These are phyloP conservation scores for Rhinolophus sinicus DNA, from an alignment of 2,113 vertebrate genomes.

Conservation along the genomic window DNA sequence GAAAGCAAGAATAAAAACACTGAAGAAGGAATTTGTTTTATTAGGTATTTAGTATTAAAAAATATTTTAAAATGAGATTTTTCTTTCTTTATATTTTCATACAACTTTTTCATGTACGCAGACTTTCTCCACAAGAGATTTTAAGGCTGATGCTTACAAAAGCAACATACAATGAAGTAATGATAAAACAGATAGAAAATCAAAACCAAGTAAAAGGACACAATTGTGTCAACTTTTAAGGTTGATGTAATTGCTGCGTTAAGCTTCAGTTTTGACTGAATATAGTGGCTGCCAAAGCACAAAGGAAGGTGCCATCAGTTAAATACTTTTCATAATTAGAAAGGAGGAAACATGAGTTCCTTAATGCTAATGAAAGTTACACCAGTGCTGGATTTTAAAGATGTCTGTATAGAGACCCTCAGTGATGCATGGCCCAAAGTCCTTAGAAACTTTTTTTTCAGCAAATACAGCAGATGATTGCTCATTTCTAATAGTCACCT, in stretches of 20 bases:
- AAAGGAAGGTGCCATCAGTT: not conserved
- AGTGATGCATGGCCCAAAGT: not conserved
- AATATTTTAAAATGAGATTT: constrained; percentile 21
- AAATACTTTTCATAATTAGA: not conserved
- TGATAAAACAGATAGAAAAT: not conserved
- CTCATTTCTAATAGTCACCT: not conserved
- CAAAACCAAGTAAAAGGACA: constrained; percentile 35
- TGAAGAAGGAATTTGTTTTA: not conserved
- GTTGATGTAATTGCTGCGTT: not conserved
- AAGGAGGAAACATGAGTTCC: not conserved
- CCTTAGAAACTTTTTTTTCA: not conserved
- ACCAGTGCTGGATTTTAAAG: not conserved
- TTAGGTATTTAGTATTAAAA: constrained; percentile 33
- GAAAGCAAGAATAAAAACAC: constrained; percentile 31
- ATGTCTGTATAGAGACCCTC: too few species aligned
- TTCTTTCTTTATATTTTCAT: constrained; percentile 22
- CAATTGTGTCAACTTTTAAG: not conserved
- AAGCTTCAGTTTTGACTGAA: not conserved
- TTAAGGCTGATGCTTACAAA: not conserved
- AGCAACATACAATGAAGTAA: not conserved
- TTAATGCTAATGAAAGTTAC: not conserved
- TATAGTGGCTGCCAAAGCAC: not conserved
- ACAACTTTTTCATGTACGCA: not conserved
- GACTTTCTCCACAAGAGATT: not conserved
- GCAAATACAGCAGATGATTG: not conserved